Conservation (phyloP, 2,888 invertebrate genomes). For the Lamellibrachia satsuma region DNA sequence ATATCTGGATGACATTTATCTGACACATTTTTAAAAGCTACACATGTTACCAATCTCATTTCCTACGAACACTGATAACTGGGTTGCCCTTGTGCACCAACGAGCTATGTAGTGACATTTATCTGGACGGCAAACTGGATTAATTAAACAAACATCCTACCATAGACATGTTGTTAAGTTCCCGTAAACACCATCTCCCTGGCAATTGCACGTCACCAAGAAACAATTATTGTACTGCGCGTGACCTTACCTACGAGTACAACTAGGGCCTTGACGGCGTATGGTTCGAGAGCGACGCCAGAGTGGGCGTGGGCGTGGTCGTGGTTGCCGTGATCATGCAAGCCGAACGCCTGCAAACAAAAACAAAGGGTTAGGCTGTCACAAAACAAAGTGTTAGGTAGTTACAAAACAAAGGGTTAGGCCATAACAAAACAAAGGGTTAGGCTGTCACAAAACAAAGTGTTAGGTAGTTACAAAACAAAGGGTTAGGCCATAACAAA, state of each 20-base stretch:
- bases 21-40: neutral
- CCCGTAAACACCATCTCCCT: neutral
- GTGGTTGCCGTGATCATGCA: conserved; percentile 44
- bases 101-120: neutral
- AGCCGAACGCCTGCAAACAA: conserved; percentile 42
- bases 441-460: no score
- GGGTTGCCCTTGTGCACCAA: neutral
- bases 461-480: no score
- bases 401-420: no score
- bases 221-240: neutral
- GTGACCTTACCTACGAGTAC: neutral
- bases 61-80: neutral
- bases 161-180: no score
- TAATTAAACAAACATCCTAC: neutral
- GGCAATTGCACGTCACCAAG: neutral
- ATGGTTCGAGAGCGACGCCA: neutral
- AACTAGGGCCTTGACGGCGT: neutral
- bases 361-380: neutral
- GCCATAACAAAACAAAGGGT: no score
- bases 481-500: no score
- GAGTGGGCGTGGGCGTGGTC: conserved; percentile 33
- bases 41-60: neutral
- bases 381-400: no score
- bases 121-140: neutral
- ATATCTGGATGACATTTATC: neutral